Conservation (phyloP, 2,888 invertebrate species). For the Pseudoips prasinana region DNA sequence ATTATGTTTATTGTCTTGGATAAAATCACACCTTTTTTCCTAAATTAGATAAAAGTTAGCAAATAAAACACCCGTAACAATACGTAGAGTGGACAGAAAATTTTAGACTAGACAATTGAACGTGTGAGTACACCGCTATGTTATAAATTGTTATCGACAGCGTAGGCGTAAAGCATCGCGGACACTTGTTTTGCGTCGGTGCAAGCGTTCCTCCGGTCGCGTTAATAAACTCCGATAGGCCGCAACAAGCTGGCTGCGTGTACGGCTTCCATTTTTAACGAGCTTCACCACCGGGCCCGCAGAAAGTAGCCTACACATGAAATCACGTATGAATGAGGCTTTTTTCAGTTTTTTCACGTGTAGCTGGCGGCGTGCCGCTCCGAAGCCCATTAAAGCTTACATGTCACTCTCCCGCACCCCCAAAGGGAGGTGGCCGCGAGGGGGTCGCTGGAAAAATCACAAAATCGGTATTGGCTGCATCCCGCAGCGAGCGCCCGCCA, state of each 20-base stretch:
- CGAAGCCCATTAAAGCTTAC: slow-evolving; percentile 79
- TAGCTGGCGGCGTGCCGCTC: slow-evolving; percentile 69
- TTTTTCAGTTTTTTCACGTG: slow-evolving; percentile 78
- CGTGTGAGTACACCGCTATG: slow-evolving; percentile 4
- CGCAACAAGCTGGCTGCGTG: slow-evolving; percentile 73
- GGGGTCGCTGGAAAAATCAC: slow-evolving; percentile 65
- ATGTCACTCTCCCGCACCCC: slow-evolving; percentile 70
- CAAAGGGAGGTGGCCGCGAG: slow-evolving; percentile 29
- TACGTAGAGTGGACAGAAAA: too few relatives aligned
- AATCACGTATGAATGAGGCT: slow-evolving; percentile 81
- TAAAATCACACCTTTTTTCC: too few relatives aligned
- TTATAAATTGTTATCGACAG: slow-evolving; percentile 16
- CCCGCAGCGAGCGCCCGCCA: slow-evolving; percentile 60
- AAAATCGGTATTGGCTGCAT: slow-evolving; percentile 76
- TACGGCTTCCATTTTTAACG: slow-evolving; percentile 78
- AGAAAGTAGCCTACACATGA: slow-evolving; percentile 80
- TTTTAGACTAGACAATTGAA: slow-evolving; percentile 3
- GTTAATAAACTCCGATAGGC: slow-evolving; percentile 76
- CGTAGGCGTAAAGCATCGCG: slow-evolving; percentile 33
- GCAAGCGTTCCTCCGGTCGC: slow-evolving; percentile 51
- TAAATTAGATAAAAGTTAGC: too few relatives aligned
- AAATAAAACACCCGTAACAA: too few relatives aligned
- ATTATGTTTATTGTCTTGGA: too few relatives aligned
- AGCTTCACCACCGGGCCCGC: slow-evolving; percentile 72
- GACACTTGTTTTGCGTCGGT: slow-evolving; percentile 56